Percentiles rank a stretch among this genome's conserved stretches.
phyloP scores from a whole-genome alignment of 2,888 invertebrate genomes.

The Geotrupes spiniger region DNA sequence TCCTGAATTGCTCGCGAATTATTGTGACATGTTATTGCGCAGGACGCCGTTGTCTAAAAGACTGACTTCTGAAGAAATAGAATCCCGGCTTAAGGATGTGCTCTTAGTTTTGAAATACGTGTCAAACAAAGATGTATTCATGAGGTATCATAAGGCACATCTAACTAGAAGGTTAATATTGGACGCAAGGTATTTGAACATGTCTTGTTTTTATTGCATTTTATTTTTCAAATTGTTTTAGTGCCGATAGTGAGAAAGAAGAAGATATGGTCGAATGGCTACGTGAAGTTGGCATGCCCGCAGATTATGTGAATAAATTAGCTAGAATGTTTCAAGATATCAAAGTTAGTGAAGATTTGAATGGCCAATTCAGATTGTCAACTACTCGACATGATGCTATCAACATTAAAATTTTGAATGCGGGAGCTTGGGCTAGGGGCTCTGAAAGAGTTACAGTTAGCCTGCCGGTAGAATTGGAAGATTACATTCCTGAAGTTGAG shows the following conservation, averaged over 20 bases:
- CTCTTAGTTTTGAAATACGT: slow-evolving; percentile 97
- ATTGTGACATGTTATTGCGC: slow-evolving; percentile 98
- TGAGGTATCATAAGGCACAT: slow-evolving; percentile 99
- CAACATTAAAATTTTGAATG: slow-evolving; percentile 97
- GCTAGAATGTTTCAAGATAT: slow-evolving; percentile 99
- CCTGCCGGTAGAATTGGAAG: slow-evolving; percentile 95
- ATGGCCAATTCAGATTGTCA: slow-evolving; percentile 85
- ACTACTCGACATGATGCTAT: slow-evolving; percentile 83
- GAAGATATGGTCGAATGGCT: slow-evolving; percentile 99
- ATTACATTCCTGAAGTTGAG: slow-evolving; percentile 98
- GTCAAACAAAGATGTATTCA: slow-evolving; percentile 99
- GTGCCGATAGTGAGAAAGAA: slow-evolving; percentile 98
- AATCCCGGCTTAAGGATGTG: slow-evolving; percentile 88
- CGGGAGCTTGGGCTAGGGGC: slow-evolving; percentile 96
- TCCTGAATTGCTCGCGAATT: slow-evolving; percentile 97
- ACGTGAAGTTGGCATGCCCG: slow-evolving; percentile 98
- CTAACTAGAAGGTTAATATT: slow-evolving; percentile 92
- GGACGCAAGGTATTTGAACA: slow-evolving; percentile 64
- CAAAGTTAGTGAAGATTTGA: slow-evolving; percentile 95
- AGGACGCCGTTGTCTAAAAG: slow-evolving; percentile 95
- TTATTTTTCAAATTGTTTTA: slow-evolving; percentile 41
- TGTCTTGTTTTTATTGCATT: background rate
- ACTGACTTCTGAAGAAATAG: slow-evolving; percentile 95
- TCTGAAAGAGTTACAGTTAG: slow-evolving; percentile 94
- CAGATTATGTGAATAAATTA: slow-evolving; percentile 97